Conservation (phyloP, 1,140 invertebrate genomes). For the Bombus turneri region DNA sequence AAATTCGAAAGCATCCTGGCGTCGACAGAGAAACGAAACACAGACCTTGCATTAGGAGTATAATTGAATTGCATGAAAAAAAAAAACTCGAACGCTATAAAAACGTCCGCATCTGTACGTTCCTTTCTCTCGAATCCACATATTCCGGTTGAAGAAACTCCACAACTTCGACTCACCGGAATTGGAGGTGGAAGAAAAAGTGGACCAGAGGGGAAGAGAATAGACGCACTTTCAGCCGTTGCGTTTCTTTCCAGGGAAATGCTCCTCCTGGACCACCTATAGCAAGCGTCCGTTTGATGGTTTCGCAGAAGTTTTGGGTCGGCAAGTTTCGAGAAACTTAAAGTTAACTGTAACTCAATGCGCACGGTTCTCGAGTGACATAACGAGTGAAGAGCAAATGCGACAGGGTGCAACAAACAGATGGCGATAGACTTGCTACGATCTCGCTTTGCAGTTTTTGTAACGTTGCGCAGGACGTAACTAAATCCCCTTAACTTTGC, state of each 20-base stretch:
- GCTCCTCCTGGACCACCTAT: slow-evolving; percentile 32
- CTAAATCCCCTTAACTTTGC: not conserved
- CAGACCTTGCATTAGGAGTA: not conserved
- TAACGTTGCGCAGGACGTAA: not conserved
- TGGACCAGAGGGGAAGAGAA: slow-evolving; percentile 12
- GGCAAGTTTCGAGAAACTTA: slow-evolving; percentile 57
- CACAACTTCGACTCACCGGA: slow-evolving; percentile 11
- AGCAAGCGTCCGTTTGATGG: slow-evolving; percentile 51
- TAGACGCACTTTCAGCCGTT: slow-evolving; percentile 29
- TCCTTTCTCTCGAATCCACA: not conserved
- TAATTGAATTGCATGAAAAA: slow-evolving; percentile 24
- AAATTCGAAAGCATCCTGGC: not conserved
- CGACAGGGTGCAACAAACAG: slow-evolving; percentile 38
- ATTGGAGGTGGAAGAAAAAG: not conserved
- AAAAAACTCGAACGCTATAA: slow-evolving; percentile 12
- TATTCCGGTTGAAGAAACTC: not conserved
- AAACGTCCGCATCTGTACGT: not conserved
- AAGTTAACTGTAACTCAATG: slow-evolving; percentile 66
- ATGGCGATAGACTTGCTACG: slow-evolving; percentile 15
- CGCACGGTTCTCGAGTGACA: slow-evolving; percentile 20
- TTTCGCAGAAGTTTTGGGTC: slow-evolving; percentile 57
- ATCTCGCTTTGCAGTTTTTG: not conserved
- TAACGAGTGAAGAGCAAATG: slow-evolving; percentile 55
- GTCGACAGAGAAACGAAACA: slow-evolving; percentile 1
- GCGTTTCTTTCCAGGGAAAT: slow-evolving; percentile 42